phyloP scores from a whole-genome alignment of 2,888 invertebrate genomes.

The Epistrophe grossulariae region DNA sequence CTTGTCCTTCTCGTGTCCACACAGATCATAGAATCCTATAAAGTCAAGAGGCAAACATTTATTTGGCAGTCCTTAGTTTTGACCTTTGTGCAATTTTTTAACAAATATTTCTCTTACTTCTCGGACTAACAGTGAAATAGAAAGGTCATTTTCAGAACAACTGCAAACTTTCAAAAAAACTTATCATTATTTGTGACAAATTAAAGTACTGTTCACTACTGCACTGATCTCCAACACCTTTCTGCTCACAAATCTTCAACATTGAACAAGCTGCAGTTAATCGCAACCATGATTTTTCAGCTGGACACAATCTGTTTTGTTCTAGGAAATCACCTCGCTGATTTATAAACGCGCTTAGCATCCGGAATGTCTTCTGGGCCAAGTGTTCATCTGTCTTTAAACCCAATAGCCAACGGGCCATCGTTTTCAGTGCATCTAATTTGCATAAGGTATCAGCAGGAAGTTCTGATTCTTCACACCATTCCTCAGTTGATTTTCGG shows the following conservation, averaged over 20 bases:
- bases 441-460: conserved; percentile 96
- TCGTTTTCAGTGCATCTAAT: too few species aligned
- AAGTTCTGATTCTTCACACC: conserved; percentile 94
- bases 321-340: too few species aligned
- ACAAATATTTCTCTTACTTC: conserved; percentile 96
- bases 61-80: conserved; percentile 92
- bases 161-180: conserved; percentile 78
- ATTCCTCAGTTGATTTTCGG: conserved; percentile 85
- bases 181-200: conserved; percentile 94
- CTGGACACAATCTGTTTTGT: conserved; percentile 90
- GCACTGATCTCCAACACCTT: conserved; percentile 97
- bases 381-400: too few species aligned
- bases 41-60: conserved; percentile 97
- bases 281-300: conserved; percentile 97
- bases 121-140: conserved; percentile 84
- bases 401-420: too few species aligned
- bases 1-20: conserved; percentile 94
- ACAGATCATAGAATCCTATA: conserved; percentile 97
- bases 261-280: conserved; percentile 97
- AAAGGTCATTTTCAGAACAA: not conserved
- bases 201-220: conserved; percentile 97
- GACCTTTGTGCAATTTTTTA: conserved; percentile 95
- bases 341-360: too few species aligned
- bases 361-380: too few species aligned
- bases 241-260: conserved; percentile 98